These are phyloP conservation scores for Corythoichthys intestinalis DNA, from an alignment of 2,113 vertebrate genomes.

Conservation along the genomic window DNA sequence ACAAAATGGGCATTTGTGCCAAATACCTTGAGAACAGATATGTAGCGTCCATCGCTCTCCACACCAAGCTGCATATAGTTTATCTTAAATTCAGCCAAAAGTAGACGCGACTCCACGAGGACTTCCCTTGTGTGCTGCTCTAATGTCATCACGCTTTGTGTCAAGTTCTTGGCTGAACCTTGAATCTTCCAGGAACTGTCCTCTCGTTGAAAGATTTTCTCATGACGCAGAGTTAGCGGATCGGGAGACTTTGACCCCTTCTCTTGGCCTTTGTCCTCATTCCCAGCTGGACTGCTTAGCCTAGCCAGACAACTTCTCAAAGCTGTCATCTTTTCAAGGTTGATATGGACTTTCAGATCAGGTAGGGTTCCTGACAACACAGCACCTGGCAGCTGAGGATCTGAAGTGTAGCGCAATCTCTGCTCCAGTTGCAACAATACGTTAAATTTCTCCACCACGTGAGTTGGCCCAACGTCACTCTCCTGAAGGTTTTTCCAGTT, in stretches of 20 bases:
- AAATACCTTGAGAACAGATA: constrained; percentile 96
- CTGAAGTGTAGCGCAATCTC: constrained; percentile 90
- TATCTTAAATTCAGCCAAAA: constrained; percentile 91
- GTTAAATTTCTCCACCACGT: constrained; percentile 96
- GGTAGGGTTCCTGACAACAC: constrained; percentile 89
- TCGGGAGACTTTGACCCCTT: constrained; percentile 58
- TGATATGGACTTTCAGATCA: constrained; percentile 94
- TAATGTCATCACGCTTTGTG: constrained; percentile 87
- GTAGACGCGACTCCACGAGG: constrained; percentile 90
- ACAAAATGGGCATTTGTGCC: constrained; percentile 93
- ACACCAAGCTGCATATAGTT: constrained; percentile 96
- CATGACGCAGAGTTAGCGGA: constrained; percentile 74
- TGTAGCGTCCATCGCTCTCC: constrained; percentile 90
- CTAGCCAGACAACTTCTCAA: constrained; percentile 83
- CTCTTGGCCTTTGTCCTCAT: constrained; percentile 50
- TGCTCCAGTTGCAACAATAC: constrained; percentile 91
- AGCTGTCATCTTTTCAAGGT: constrained; percentile 92
- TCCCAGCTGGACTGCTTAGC: constrained; percentile 67
- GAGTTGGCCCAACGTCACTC: constrained; percentile 90
- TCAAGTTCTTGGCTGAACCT: constrained; percentile 86
- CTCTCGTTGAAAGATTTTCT: constrained; percentile 82
- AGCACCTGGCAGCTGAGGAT: constrained; percentile 90
- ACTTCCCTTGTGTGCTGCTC: constrained; percentile 94
- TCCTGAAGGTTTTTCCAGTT: constrained; percentile 97
- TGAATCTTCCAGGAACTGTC: constrained; percentile 84